phyloP scores from a whole-genome alignment of 2,888 invertebrate genomes.

The Drosophila pegasa region DNA sequence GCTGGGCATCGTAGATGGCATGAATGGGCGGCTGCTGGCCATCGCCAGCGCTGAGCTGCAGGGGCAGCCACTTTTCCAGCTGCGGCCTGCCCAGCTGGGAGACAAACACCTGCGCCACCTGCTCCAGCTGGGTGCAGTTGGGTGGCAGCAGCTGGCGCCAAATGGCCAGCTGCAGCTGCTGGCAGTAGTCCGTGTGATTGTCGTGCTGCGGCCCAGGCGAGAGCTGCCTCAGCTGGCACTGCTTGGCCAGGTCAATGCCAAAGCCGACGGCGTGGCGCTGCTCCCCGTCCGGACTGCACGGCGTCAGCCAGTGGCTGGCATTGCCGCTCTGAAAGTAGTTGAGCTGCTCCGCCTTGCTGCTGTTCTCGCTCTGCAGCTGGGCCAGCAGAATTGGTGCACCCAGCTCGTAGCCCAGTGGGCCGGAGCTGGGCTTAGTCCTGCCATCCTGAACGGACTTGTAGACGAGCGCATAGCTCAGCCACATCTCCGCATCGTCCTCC shows the following conservation, averaged over 20 bases:
- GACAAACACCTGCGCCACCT: slow-evolving; percentile 60
- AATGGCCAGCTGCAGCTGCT: slow-evolving; percentile 70
- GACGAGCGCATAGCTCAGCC: slow-evolving; percentile 68
- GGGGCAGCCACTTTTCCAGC: slow-evolving; percentile 72
- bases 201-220: slow-evolving; percentile 23
- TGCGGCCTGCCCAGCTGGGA: slow-evolving; percentile 82
- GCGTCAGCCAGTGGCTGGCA: slow-evolving; percentile 42
- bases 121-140: slow-evolving; percentile 36
- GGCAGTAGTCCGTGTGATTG: slow-evolving; percentile 81
- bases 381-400: slow-evolving; percentile 78
- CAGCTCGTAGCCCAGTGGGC: slow-evolving; percentile 80
- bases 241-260: slow-evolving; percentile 75
- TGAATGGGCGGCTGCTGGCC: slow-evolving; percentile 46
- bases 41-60: slow-evolving; percentile 64
- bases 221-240: slow-evolving; percentile 72
- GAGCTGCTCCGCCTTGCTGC: slow-evolving; percentile 55
- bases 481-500: slow-evolving; percentile 45
- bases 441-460: slow-evolving; percentile 47
- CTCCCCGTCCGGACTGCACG: slow-evolving; percentile 35
- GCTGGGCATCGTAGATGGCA: slow-evolving; percentile 64
- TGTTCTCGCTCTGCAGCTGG: slow-evolving; percentile 61
- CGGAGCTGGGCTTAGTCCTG: slow-evolving; percentile 60
- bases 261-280: slow-evolving; percentile 63
- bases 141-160: slow-evolving; percentile 58
- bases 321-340: slow-evolving; percentile 70